Conservation (phyloP, 1,140 invertebrate species). For the Dryas iulia region DNA sequence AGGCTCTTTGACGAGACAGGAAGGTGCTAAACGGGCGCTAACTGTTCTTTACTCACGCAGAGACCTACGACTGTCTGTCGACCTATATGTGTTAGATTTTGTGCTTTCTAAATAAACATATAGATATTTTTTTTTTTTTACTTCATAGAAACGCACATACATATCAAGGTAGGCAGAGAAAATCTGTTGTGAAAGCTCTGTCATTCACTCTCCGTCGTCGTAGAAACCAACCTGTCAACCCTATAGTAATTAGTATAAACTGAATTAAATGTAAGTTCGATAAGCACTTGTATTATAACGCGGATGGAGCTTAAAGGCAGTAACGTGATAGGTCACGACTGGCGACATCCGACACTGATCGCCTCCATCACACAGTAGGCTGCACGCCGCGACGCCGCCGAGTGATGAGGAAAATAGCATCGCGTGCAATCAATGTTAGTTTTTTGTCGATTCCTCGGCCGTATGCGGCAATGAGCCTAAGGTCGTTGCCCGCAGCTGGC, state of each 20-base stretch:
- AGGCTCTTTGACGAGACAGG: neutral
- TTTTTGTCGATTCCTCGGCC: neutral
- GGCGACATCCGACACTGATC: neutral
- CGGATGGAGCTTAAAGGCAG: neutral
- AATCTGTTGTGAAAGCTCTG: no score
- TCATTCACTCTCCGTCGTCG: no score
- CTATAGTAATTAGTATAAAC: neutral
- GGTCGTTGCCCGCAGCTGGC: neutral
- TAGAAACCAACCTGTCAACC: no score
- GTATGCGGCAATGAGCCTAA: neutral
- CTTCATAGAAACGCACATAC: no score
- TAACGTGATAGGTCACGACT: neutral
- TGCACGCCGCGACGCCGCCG: no score
- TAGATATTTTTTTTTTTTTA: no score
- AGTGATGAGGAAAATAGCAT: neutral
- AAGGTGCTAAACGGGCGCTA: conserved; percentile 14
- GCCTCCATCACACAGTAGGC: neutral
- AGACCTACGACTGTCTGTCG: neutral
- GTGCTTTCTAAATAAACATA: no score
- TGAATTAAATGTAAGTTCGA: neutral
- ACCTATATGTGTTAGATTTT: no score
- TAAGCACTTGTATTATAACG: neutral
- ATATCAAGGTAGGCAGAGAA: no score
- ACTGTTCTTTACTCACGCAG: neutral
- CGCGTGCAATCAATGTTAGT: neutral